These are phyloP conservation scores for Bombus pascuorum DNA, from an alignment of 1,140 invertebrate genomes.

Conservation along the genomic window DNA sequence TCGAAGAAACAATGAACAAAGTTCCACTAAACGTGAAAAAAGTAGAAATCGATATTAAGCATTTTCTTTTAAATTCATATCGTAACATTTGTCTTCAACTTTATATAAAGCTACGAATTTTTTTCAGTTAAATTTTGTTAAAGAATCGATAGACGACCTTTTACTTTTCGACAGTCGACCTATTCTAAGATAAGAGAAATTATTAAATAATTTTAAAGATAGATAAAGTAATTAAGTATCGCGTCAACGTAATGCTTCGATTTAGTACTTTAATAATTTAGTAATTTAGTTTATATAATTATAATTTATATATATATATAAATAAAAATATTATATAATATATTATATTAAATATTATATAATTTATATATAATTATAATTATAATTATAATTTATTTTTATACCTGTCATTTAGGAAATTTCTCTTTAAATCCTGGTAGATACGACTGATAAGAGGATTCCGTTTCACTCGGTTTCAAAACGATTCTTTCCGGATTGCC, in stretches of 20 bases:
- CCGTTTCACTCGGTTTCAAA: conserved; percentile 14
- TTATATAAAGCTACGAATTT: not conserved
- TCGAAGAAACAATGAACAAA: not conserved
- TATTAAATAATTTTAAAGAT: not conserved
- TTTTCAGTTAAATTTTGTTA: not conserved
- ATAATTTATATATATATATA: too few relatives aligned
- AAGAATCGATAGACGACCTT: not conserved
- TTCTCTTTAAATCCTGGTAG: conserved; percentile 37
- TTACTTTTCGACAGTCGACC: not conserved
- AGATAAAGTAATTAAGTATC: not conserved
- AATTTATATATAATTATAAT: too few relatives aligned
- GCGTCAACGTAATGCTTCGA: too few relatives aligned
- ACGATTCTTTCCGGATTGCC: conserved; percentile 50
- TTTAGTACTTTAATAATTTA: too few relatives aligned
- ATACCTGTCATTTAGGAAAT: not conserved
- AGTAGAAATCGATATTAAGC: conserved; percentile 33
- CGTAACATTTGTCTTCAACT: not conserved
- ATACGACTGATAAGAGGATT: conserved; percentile 38
- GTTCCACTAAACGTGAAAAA: not conserved
- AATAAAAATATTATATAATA: too few relatives aligned
- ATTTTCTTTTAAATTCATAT: not conserved
- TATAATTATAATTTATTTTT: not conserved
- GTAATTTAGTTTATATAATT: too few relatives aligned
- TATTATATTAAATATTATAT: too few relatives aligned
- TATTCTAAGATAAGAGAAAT: not conserved